Conservation (phyloP, 2,113 vertebrate genomes). For the Steatornis caripensis region DNA sequence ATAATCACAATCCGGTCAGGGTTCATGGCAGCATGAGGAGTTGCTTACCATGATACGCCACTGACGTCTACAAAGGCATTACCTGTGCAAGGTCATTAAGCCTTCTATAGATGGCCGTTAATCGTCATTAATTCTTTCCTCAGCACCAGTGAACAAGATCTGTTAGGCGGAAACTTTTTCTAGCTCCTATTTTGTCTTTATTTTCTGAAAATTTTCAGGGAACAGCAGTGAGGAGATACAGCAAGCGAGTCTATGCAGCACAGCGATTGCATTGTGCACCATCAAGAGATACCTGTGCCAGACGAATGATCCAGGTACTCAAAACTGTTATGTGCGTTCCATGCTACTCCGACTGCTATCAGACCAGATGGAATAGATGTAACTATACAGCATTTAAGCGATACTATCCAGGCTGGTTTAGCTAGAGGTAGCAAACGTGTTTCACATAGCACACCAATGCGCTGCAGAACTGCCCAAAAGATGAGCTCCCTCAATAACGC, state of each 20-base stretch:
- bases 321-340: not conserved
- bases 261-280: not conserved
- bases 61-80: not conserved
- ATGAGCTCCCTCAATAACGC: not conserved
- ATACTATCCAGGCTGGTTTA: not conserved
- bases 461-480: not conserved
- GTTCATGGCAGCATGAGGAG: not conserved
- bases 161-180: not conserved
- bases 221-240: not conserved
- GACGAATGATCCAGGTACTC: rapidly evolving
- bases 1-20: not conserved
- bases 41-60: not conserved
- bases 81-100: not conserved
- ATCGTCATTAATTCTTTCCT: not conserved
- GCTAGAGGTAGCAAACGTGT: not conserved
- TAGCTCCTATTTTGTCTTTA: not conserved
- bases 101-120: not conserved
- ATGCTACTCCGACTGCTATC: not conserved
- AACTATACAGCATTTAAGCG: rapidly evolving
- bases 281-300: rapidly evolving
- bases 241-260: not conserved
- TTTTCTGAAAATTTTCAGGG: not conserved
- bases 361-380: not conserved
- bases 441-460: not conserved
- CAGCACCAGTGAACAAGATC: not conserved